A percentile compares a stretch with the other conserved stretches of the same genome.
These are phyloP conservation scores for Trisateles emortualis DNA, from an alignment of 2,888 invertebrate genomes.

Conservation along the genomic window DNA sequence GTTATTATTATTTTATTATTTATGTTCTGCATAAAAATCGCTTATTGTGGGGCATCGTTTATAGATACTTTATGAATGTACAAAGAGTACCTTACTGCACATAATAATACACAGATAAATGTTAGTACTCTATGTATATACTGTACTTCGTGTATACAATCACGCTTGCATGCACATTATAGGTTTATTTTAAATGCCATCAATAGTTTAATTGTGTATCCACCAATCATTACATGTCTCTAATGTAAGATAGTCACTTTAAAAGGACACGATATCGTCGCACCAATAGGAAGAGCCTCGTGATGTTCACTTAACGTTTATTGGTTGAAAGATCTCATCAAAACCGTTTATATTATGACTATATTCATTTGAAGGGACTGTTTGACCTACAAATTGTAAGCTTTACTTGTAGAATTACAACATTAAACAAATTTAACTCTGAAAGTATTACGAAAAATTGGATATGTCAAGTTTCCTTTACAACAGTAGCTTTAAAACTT, in stretches of 20 bases:
- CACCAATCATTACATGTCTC: slow-evolving; percentile 48
- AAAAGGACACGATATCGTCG: slow-evolving; percentile 43
- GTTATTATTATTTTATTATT: too few relatives aligned
- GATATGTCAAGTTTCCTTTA: slow-evolving; percentile 18
- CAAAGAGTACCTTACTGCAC: too few relatives aligned
- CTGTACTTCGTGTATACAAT: slow-evolving; percentile 4
- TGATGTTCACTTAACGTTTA: slow-evolving; percentile 23
- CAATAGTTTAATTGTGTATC: slow-evolving; percentile 43
- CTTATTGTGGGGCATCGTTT: too few relatives aligned
- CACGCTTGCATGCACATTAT: slow-evolving; percentile 29
- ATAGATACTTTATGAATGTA: too few relatives aligned
- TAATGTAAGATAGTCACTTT: slow-evolving; percentile 42
- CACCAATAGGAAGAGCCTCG: slow-evolving; percentile 35
- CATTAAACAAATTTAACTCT: slow-evolving; percentile 14
- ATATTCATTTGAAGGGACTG: slow-evolving; percentile 36
- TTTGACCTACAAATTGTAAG: slow-evolving; percentile 45
- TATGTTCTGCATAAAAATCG: too few relatives aligned
- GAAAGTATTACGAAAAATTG: slow-evolving; percentile 27
- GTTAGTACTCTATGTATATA: neutral
- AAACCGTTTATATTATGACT: slow-evolving; percentile 33
- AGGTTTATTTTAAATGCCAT: slow-evolving; percentile 40
- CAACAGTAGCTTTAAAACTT: slow-evolving; percentile 16
- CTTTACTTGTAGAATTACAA: slow-evolving; percentile 21
- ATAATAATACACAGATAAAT: neutral
- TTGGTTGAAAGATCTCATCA: slow-evolving; percentile 41